These are phyloP conservation scores for Muntiacus muntjak DNA, from an alignment of 2,113 vertebrate species.

Conservation along the genomic window DNA sequence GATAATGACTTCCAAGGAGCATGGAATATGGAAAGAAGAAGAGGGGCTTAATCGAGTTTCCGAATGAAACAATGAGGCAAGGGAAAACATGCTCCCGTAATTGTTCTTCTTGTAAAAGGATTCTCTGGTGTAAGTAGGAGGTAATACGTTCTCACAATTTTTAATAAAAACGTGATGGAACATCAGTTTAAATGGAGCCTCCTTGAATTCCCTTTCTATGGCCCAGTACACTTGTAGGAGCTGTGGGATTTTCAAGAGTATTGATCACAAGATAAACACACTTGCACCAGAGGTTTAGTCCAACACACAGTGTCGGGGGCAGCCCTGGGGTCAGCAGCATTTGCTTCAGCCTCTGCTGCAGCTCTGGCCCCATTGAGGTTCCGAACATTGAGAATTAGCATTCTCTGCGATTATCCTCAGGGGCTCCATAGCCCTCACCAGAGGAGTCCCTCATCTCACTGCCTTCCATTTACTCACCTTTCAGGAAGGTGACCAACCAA, in stretches of 20 bases:
- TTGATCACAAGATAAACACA: background rate
- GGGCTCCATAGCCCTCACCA: background rate
- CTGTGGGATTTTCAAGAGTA: background rate
- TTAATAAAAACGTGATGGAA: background rate
- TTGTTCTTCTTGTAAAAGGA: background rate
- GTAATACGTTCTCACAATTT: background rate
- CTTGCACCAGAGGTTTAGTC: background rate
- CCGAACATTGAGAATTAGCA: background rate
- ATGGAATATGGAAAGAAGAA: background rate
- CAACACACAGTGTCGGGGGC: background rate
- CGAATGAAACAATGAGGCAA: background rate
- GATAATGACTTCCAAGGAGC: background rate
- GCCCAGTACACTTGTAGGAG: background rate
- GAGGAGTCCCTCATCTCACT: background rate
- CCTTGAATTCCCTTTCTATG: background rate
- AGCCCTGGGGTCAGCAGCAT: background rate
- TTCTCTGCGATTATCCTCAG: background rate
- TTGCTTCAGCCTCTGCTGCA: fast-evolving
- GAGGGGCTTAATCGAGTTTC: background rate
- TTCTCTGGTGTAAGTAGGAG: background rate
- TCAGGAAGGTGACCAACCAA: background rate
- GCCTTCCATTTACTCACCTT: background rate
- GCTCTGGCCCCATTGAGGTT: background rate
- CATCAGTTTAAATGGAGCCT: background rate
- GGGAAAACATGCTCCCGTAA: background rate